These are phyloP conservation scores for Artibeus jamaicensis DNA, from an alignment of 2,797 vertebrate genomes.

Conservation along the genomic window DNA sequence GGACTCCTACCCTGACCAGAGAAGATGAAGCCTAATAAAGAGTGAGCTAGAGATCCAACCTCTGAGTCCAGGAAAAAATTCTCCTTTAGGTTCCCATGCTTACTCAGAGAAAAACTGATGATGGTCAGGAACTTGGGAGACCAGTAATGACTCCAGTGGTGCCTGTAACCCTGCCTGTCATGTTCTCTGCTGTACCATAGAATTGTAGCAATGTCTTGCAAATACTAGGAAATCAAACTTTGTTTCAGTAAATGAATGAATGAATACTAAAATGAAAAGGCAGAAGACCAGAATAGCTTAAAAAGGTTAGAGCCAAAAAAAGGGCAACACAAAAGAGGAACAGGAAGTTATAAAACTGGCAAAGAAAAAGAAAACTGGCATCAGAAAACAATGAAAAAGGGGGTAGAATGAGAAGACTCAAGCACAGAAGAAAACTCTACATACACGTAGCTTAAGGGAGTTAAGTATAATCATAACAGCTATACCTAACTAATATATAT, in stretches of 20 bases:
- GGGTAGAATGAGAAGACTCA: not conserved
- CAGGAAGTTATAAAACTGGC: not conserved
- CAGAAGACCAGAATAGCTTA: not conserved
- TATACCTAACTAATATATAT: not conserved
- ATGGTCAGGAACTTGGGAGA: not conserved
- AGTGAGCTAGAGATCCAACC: not conserved
- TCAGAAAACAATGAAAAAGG: not conserved
- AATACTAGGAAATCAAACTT: not conserved
- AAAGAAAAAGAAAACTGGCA: not conserved
- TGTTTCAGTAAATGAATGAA: not conserved
- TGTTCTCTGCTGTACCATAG: not conserved
- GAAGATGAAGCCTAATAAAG: not conserved
- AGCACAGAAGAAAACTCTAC: not conserved
- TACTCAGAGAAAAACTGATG: not conserved
- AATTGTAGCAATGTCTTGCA: not conserved
- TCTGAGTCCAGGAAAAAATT: not conserved
- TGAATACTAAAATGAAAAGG: slow-evolving; percentile 24
- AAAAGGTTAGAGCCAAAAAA: slow-evolving; percentile 10
- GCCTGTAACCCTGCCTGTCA: not conserved
- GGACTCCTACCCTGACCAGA: not conserved
- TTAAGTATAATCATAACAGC: not conserved
- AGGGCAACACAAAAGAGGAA: not conserved
- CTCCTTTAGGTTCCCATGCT: not conserved
- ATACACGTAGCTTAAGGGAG: not conserved
- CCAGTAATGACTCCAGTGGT: not conserved